Evolutionary conservation across 1,140 invertebrate species (phyloP).

Genomic region (Anastrepha obliqua): DNA sequence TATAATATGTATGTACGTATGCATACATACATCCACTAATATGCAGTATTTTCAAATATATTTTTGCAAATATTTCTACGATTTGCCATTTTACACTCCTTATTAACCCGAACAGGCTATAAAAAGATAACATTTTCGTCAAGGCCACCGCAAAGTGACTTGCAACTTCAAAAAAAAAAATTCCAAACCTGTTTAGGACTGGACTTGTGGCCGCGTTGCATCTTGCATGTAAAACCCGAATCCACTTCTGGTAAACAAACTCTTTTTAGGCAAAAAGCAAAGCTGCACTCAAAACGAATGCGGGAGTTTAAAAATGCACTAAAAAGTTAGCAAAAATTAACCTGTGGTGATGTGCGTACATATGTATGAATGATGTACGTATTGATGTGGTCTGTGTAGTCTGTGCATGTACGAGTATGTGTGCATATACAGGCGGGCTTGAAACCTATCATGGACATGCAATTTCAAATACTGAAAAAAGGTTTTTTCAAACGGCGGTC

Average conservation of each 20-base stretch:
- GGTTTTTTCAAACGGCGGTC: too few relatives aligned
- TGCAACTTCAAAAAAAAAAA: not conserved
- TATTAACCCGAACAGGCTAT: not conserved
- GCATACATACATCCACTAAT: not conserved
- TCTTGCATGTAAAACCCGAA: not conserved
- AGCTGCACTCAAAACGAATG: too few relatives aligned
- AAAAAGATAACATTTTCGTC: not conserved
- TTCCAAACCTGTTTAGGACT: slow-evolving; percentile 9
- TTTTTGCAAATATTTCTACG: not conserved
- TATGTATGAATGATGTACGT: too few relatives aligned
- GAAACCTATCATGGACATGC: too few relatives aligned
- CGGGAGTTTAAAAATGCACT: too few relatives aligned
- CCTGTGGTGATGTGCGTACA: too few relatives aligned
- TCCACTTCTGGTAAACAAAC: not conserved
- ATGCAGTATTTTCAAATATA: not conserved
- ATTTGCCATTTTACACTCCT: not conserved
- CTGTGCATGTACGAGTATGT: too few relatives aligned
- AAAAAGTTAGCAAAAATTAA: too few relatives aligned
- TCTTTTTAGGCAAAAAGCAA: not conserved
- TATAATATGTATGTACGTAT: not conserved
- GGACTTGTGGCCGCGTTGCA: not conserved
- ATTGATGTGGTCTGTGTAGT: too few relatives aligned
- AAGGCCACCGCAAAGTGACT: not conserved
- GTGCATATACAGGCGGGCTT: too few relatives aligned
- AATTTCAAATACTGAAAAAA: too few relatives aligned